Percentiles rank a stretch among this genome's conserved stretches.
phyloP scores from a whole-genome alignment of 1,140 invertebrate genomes.

The Aphaenogaster floridana region DNA sequence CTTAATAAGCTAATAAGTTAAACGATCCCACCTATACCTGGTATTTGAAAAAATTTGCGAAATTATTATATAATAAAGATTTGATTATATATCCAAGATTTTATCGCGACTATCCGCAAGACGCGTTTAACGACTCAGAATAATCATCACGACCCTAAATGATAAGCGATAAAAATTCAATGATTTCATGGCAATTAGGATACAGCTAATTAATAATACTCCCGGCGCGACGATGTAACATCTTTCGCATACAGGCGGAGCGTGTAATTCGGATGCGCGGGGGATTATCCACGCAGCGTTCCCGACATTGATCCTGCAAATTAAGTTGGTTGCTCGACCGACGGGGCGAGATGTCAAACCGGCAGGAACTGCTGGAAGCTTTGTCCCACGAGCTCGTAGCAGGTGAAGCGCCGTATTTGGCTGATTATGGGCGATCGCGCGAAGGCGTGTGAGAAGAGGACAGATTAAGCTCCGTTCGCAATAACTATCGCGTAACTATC shows the following conservation, averaged over 20 bases:
- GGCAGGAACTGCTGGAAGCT: conserved; percentile 21
- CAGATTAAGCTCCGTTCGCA: conserved; percentile 34
- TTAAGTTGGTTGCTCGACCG: conserved; percentile 72
- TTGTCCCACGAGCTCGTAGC: conserved; percentile 34
- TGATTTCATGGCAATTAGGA: conserved; percentile 28
- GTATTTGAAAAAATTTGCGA: background rate
- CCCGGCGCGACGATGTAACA: conserved; percentile 1
- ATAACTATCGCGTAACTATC: background rate
- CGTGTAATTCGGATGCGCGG: conserved; percentile 70
- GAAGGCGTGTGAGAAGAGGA: conserved; percentile 55
- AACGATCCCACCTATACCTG: too few species aligned
- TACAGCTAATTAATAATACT: conserved; percentile 71
- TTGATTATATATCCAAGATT: background rate
- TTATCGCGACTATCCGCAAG: background rate
- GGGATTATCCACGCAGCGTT: conserved; percentile 69
- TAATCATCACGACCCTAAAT: background rate
- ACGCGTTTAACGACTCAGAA: background rate
- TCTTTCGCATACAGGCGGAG: conserved; percentile 56
- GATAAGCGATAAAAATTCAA: background rate
- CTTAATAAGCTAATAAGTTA: background rate
- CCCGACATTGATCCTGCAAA: conserved; percentile 76
- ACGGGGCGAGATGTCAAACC: conserved; percentile 47
- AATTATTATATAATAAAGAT: background rate
- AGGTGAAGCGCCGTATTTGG: conserved; percentile 65
- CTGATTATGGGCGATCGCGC: conserved; percentile 75